A percentile compares a stretch with the other conserved stretches of the same genome.
phyloP scores from a whole-genome alignment of 2,888 invertebrate species.

The Meandrusa payeni region DNA sequence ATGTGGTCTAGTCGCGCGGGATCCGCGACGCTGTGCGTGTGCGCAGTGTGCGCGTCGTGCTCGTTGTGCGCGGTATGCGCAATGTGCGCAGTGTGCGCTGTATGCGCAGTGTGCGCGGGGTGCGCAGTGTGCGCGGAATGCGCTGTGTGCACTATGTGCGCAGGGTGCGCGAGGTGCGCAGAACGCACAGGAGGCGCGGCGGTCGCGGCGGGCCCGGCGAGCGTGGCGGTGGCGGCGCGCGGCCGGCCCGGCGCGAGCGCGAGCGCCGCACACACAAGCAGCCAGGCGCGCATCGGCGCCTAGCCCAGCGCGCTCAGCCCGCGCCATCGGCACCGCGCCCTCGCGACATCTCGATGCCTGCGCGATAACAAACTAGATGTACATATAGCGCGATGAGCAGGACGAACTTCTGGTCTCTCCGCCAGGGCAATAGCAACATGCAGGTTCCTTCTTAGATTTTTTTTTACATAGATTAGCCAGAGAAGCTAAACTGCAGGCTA shows the following conservation, averaged over 20 bases:
- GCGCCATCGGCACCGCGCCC: conserved; percentile 71
- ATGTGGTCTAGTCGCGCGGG: conserved; percentile 42
- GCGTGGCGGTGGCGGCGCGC: conserved; percentile 54
- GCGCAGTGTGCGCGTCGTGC: neutral
- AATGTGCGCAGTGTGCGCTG: conserved; percentile 6
- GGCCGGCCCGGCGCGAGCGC: conserved; percentile 58
- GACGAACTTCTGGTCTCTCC: no score
- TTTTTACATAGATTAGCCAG: no score
- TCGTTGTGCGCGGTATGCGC: neutral
- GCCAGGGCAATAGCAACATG: no score
- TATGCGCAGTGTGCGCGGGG: conserved; percentile 3
- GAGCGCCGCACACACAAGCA: conserved; percentile 74
- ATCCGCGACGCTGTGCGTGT: conserved; percentile 27
- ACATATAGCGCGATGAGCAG: no score
- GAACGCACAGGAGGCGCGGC: conserved; percentile 25
- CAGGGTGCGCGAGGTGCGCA: conserved; percentile 20
- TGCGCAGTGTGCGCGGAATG: conserved; percentile 7
- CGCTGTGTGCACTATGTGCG: conserved; percentile 1
- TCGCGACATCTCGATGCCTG: conserved; percentile 71
- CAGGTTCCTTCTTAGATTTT: no score
- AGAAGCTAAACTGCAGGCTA: no score
- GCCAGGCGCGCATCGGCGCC: conserved; percentile 76
- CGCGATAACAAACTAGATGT: neutral
- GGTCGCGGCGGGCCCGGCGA: conserved; percentile 24
- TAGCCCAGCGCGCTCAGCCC: conserved; percentile 70